Evolutionary conservation across 2,797 vertebrate species (phyloP).

Genomic region (Eidolon dupreanum): DNA sequence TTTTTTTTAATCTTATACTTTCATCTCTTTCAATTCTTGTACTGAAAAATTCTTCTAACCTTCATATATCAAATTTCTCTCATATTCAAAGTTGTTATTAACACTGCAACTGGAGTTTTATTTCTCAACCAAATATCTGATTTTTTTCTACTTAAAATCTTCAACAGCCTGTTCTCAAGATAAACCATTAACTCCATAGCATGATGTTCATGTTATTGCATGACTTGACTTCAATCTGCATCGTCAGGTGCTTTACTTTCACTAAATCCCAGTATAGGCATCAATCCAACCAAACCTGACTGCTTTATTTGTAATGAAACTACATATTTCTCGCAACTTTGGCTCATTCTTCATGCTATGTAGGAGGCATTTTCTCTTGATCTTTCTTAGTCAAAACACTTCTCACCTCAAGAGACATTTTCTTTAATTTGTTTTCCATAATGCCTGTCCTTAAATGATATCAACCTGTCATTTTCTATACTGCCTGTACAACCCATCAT

Average conservation of each 20-base stretch:
- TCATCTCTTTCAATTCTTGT: neutral
- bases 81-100: neutral
- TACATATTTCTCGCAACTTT: neutral
- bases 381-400: neutral
- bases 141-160: neutral
- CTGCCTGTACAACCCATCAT: too few species aligned
- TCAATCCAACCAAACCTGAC: neutral
- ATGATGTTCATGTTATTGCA: neutral
- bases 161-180: neutral
- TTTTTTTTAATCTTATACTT: neutral
- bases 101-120: neutral
- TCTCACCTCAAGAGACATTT: neutral
- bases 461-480: neutral
- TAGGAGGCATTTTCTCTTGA: neutral
- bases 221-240: too few species aligned
- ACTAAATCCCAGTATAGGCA: neutral
- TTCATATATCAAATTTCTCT: neutral
- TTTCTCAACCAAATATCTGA: neutral
- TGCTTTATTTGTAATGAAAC: neutral
- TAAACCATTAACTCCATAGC: neutral
- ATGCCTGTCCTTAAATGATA: neutral
- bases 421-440: neutral
- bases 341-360: neutral
- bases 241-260: neutral
- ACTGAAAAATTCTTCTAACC: neutral